These are phyloP conservation scores for Oligia latruncula DNA, from an alignment of 2,888 invertebrate genomes.

Conservation along the genomic window DNA sequence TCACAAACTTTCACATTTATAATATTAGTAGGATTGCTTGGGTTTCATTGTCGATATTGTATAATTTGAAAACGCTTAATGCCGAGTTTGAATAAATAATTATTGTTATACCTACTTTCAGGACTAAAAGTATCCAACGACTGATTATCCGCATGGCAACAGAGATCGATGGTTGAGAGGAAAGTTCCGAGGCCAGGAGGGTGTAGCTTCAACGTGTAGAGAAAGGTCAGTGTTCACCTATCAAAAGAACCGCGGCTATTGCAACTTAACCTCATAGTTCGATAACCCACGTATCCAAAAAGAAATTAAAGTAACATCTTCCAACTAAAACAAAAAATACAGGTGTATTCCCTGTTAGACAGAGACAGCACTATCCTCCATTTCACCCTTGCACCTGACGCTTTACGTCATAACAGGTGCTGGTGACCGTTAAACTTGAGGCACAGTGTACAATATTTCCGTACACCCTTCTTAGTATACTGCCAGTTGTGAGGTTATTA, in stretches of 20 bases:
- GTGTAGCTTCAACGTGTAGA: no score
- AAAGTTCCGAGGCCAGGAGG: background rate
- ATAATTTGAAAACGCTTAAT: background rate
- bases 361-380: slow-evolving; percentile 58
- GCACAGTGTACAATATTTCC: slow-evolving; percentile 66
- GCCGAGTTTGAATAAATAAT: background rate
- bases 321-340: slow-evolving; percentile 27
- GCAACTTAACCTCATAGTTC: no score
- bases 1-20: no score
- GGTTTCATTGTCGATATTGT: background rate
- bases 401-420: slow-evolving; percentile 79
- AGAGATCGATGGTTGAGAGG: background rate
- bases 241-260: no score
- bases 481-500: background rate
- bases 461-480: background rate
- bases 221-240: no score
- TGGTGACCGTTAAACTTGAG: slow-evolving; percentile 69
- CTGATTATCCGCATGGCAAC: background rate
- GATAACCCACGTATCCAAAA: background rate
- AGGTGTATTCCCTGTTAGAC: slow-evolving; percentile 49
- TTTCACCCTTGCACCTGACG: slow-evolving; percentile 73
- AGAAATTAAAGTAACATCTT: background rate
- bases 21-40: background rate
- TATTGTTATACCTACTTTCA: background rate
- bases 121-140: background rate